Evolutionary conservation across 2,113 vertebrate genomes (phyloP), one percentile per base, ranked within the genome.

Genomic region (Progne subis): DNA sequence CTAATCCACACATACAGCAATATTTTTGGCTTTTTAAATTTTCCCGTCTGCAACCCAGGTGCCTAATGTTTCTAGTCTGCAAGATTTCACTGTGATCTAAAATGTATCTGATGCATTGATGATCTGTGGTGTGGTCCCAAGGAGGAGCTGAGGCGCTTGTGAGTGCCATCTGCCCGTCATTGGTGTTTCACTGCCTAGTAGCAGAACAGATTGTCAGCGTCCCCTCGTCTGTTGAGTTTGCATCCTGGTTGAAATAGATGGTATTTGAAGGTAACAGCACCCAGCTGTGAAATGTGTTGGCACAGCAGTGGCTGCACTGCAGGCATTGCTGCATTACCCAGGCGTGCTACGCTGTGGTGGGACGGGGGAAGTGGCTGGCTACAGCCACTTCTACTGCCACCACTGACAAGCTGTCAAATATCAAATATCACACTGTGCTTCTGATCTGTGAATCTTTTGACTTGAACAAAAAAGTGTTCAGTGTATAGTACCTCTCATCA

Each of bases 401-500:
- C 25, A 8, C 68, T n/a, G 88, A 82, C 41, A 82, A 60, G 49
- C 68, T 94, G 89, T 92, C 91, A 82, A 39, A 88, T n/a, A 47
- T 19, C 57, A 65, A n/a, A n/a, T n/a, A n/a, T n/a, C 89, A 86
- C 31, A 32, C 91, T 86, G 71, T 65, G 91, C 63, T 90, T 88
- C 86, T 86, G 60, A 59, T 88, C 59, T 86, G 59, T 57, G 80
- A 92, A 91, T 70, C 24, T 44, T 94, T 69, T n/a, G 28, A 80
- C 71, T 49, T 61, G 63, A 86, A 69, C 17, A 37, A 24, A 92
- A 85, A 68, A 44, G 6, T 6, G 8, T 61, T 49, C 31, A 0
- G 4, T 52, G 78, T 65, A 50, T 41, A n/a, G 17, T 69, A 61
- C 1, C 37, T 74, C 49, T 61, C 32, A 50, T 57, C 32, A 29